phyloP scores from a whole-genome alignment of 2,888 invertebrate genomes.

The Buathra laborator region DNA sequence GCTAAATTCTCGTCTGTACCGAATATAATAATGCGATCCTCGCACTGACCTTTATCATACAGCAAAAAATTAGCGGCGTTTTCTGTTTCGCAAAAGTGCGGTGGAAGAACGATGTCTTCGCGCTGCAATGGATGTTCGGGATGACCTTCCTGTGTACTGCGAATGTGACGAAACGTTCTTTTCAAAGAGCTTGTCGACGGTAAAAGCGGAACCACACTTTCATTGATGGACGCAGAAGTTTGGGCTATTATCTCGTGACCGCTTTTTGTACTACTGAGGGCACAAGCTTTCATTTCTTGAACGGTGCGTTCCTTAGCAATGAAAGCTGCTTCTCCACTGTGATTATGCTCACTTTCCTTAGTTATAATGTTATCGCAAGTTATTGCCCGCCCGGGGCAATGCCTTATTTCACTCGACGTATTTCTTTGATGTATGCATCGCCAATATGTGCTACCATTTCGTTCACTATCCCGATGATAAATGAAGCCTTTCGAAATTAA shows the following conservation, averaged over 20 bases:
- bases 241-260: no score
- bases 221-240: background rate
- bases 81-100: conserved; percentile 10
- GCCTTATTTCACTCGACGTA: background rate
- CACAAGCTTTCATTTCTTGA: no score
- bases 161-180: conserved; percentile 16
- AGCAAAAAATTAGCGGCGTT: conserved; percentile 5
- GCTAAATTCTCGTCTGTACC: conserved; percentile 20
- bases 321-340: conserved; percentile 24
- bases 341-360: background rate
- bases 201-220: conserved; percentile 9
- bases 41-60: conserved; percentile 5
- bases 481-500: conserved; percentile 13
- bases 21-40: conserved; percentile 19
- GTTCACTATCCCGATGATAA: conserved; percentile 9
- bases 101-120: conserved; percentile 22
- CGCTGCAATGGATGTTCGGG: conserved; percentile 4
- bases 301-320: background rate
- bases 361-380: background rate
- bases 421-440: background rate
- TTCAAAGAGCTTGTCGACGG: conserved; percentile 1
- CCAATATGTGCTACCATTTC: conserved; percentile 1
- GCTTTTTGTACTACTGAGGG: no score
- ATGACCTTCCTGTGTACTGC: conserved; percentile 12
- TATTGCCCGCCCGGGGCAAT: background rate